A percentile compares a stretch with the other conserved stretches of the same genome.
Evolutionary conservation across 2,797 vertebrate genomes (phyloP).

Genomic region (Tachyglossus aculeatus): DNA sequence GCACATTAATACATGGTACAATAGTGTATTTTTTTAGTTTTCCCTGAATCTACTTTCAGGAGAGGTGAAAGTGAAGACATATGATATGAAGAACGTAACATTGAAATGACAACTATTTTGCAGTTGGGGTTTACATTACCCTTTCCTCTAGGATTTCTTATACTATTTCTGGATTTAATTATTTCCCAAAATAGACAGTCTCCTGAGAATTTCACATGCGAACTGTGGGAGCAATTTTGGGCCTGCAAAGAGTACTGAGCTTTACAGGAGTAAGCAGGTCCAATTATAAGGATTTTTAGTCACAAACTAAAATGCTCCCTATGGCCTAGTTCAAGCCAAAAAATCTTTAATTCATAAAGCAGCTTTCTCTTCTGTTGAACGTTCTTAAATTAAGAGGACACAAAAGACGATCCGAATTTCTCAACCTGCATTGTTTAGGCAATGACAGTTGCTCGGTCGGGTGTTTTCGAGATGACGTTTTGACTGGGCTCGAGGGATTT

Average conservation of each 20-base stretch:
- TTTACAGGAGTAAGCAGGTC: constrained; percentile 30
- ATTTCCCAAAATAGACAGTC: constrained; percentile 57
- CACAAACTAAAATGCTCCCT: constrained; percentile 37
- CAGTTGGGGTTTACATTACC: constrained; percentile 41
- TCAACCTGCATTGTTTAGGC: no score
- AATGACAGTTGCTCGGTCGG: no score
- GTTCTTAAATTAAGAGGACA: no score
- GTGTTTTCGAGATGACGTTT: no score
- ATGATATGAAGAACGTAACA: constrained; percentile 36
- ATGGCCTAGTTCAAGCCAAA: constrained; percentile 16
- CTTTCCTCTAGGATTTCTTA: constrained; percentile 45
- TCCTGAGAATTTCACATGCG: constrained; percentile 49
- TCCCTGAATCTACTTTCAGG: constrained; percentile 39
- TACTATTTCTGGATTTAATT: constrained; percentile 52
- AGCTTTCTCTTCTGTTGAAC: no score
- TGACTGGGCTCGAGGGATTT: no score
- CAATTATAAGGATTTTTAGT: constrained; percentile 34
- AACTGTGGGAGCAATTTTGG: constrained; percentile 47
- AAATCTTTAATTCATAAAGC: no score
- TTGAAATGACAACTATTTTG: constrained; percentile 46
- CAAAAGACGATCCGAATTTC: no score
- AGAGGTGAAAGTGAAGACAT: constrained; percentile 44
- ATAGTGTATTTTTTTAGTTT: constrained; percentile 23
- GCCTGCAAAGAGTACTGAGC: no score
- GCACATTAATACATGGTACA: constrained; percentile 36